A percentile compares a stretch with the other conserved stretches of the same genome.
These are phyloP conservation scores for Metacarcinus magister DNA, from an alignment of 2,888 invertebrate genomes.

Conservation along the genomic window DNA sequence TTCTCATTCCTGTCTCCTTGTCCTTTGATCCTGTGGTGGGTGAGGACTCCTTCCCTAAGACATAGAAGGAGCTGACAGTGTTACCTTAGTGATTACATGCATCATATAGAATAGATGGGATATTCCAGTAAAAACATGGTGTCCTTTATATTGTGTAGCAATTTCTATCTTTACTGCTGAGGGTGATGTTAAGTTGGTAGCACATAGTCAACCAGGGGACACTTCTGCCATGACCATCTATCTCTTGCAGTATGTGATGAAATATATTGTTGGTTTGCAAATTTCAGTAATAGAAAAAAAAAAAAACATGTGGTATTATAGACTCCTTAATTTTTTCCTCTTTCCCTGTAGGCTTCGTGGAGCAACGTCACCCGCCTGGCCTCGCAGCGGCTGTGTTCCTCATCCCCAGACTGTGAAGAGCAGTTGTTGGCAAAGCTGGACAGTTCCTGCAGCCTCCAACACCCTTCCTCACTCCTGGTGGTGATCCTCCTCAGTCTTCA, in stretches of 20 bases:
- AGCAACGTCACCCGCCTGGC: slow-evolving; percentile 54
- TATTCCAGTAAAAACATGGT: neutral
- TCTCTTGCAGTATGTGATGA: neutral
- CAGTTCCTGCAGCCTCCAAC: neutral
- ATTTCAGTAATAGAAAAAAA: neutral
- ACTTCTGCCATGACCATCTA: too few species aligned
- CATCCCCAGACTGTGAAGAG: slow-evolving; percentile 70
- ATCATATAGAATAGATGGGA: too few species aligned
- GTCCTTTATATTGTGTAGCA: neutral
- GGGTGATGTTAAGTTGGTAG: neutral
- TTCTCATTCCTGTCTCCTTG: neutral
- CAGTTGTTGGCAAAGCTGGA: slow-evolving; percentile 53
- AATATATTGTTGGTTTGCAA: neutral
- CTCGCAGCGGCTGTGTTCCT: slow-evolving; percentile 62
- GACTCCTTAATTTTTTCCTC: neutral
- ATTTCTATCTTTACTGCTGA: neutral
- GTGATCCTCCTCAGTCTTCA: neutral
- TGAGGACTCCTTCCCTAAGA: neutral
- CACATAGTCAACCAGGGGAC: too few species aligned
- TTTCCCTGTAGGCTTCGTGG: slow-evolving; percentile 66
- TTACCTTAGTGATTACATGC: too few species aligned
- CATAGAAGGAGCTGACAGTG: too few species aligned
- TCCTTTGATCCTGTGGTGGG: neutral
- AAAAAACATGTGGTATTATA: neutral
- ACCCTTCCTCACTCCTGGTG: neutral